Conservation (phyloP, 2,888 invertebrate genomes). For the Cephus spinipes region DNA sequence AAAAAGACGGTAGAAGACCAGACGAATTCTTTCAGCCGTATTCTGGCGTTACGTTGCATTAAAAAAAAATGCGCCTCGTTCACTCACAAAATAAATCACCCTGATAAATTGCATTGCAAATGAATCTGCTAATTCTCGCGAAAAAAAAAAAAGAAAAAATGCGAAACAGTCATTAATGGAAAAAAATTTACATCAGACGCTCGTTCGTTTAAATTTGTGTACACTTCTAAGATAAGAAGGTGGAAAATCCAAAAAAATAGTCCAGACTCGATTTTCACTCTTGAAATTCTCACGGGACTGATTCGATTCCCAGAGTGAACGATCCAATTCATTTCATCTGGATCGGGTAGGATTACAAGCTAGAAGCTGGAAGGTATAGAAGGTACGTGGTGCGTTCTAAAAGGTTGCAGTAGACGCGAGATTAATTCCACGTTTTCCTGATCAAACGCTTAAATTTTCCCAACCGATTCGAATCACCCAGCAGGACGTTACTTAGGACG, state of each 20-base stretch:
- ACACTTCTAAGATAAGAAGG: neutral
- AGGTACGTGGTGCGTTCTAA: neutral
- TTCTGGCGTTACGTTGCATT: no score
- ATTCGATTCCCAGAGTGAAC: neutral
- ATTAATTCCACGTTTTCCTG: neutral
- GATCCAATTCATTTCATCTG: neutral
- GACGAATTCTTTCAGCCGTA: no score
- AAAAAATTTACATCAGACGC: no score
- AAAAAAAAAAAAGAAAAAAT: no score
- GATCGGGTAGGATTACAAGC: neutral
- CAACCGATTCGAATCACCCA: neutral
- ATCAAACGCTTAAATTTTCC: neutral
- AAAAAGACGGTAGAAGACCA: no score
- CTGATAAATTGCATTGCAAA: no score
- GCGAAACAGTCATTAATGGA: no score
- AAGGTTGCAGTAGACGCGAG: neutral
- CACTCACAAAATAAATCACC: no score
- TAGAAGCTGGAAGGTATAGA: neutral
- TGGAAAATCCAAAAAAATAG: neutral
- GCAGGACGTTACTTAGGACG: neutral
- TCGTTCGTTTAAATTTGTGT: no score
- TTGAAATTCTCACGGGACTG: neutral
- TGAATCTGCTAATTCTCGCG: no score
- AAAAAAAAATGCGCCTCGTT: no score
- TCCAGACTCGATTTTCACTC: neutral